A percentile compares a stretch with the other conserved stretches of the same genome.
These are phyloP conservation scores for Matsumyia berberina DNA, from an alignment of 2,888 invertebrate genomes.

Conservation along the genomic window DNA sequence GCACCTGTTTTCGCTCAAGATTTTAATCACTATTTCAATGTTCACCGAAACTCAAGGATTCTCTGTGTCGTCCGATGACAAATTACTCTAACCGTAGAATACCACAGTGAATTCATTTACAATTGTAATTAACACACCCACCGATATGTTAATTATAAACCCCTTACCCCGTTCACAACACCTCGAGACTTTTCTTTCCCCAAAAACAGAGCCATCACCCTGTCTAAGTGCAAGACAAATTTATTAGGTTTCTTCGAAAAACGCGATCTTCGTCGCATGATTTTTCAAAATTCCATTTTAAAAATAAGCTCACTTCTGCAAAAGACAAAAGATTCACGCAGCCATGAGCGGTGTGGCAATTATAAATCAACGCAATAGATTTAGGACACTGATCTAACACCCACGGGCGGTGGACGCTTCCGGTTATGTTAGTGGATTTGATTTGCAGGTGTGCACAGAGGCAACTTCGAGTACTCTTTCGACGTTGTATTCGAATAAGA, in stretches of 20 bases:
- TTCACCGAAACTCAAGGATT: background rate
- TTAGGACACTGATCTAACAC: slow-evolving; percentile 62
- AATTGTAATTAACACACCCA: slow-evolving; percentile 55
- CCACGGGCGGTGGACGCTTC: slow-evolving; percentile 52
- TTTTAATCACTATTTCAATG: background rate
- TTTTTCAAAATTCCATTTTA: slow-evolving; percentile 32
- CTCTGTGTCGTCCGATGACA: background rate
- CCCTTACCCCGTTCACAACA: background rate
- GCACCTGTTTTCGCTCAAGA: background rate
- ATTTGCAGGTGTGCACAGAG: slow-evolving; percentile 60
- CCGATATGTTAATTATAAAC: slow-evolving; percentile 22
- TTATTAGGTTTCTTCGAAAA: slow-evolving; percentile 35
- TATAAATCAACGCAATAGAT: slow-evolving; percentile 59
- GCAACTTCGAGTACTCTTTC: too few relatives aligned
- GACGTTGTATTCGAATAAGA: slow-evolving; percentile 31
- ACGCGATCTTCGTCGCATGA: slow-evolving; percentile 4
- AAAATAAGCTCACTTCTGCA: slow-evolving; percentile 5
- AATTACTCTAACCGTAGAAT: background rate
- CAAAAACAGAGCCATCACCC: background rate
- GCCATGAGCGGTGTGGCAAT: slow-evolving; percentile 13
- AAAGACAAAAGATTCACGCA: slow-evolving; percentile 50
- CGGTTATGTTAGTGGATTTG: slow-evolving; percentile 39
- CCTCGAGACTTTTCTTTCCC: background rate
- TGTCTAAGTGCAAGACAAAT: slow-evolving; percentile 17
- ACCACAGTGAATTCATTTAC: slow-evolving; percentile 10